phyloP scores from a whole-genome alignment of 2,888 invertebrate species.

The Cheilosia impressa region DNA sequence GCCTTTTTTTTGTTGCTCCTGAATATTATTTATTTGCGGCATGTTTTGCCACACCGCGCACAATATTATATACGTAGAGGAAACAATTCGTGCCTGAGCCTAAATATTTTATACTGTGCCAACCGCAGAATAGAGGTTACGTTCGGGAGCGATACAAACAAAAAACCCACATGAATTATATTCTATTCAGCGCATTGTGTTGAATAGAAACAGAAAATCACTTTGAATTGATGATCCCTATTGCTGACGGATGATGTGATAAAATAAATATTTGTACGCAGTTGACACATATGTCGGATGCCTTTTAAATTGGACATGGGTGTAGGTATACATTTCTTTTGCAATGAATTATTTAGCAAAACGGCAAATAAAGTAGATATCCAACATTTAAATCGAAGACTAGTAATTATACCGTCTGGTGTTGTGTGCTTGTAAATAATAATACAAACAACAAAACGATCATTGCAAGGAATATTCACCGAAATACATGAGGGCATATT shows the following conservation, averaged over 20 bases:
- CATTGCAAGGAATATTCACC: too few species aligned
- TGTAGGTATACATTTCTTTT: not conserved
- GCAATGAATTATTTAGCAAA: too few species aligned
- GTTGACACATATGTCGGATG: not conserved
- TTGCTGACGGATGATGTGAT: conserved; percentile 32
- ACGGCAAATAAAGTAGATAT: too few species aligned
- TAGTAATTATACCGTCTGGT: too few species aligned
- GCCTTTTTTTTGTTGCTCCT: conserved; percentile 21
- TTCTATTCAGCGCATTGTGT: conserved; percentile 48
- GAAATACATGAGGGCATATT: too few species aligned
- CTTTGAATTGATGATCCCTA: conserved; percentile 55
- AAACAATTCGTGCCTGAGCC: conserved; percentile 31
- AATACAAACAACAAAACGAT: too few species aligned
- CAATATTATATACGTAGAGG: conserved; percentile 31
- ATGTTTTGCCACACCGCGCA: conserved; percentile 29
- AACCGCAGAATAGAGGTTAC: conserved; percentile 29
- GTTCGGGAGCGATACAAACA: not conserved
- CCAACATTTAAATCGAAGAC: too few species aligned
- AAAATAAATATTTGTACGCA: conserved; percentile 35
- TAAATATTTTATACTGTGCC: conserved; percentile 62
- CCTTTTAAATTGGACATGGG: not conserved
- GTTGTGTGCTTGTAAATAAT: too few species aligned
- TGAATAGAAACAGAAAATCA: conserved; percentile 54
- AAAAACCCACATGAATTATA: conserved; percentile 35
- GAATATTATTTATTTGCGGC: conserved; percentile 60